phyloP scores from a whole-genome alignment of 1,140 invertebrate genomes.

The Heliconius congener region DNA sequence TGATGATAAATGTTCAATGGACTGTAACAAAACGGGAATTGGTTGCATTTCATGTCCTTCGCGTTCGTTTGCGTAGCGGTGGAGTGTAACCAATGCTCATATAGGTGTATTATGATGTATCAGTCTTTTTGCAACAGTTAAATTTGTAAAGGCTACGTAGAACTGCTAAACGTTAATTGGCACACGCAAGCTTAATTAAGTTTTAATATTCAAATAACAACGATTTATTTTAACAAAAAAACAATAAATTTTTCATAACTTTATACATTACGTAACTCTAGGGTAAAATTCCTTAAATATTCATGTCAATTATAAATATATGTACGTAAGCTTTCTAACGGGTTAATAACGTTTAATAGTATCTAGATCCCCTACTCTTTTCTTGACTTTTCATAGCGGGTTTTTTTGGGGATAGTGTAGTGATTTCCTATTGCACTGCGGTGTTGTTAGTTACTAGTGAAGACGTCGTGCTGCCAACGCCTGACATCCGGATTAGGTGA shows the following conservation, averaged over 20 bases:
- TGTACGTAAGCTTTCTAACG: too few species aligned
- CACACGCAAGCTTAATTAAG: not conserved
- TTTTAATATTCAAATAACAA: not conserved
- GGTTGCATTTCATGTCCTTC: not conserved
- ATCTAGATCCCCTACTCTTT: not conserved
- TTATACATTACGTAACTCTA: too few species aligned
- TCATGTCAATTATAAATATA: too few species aligned
- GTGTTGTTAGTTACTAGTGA: too few species aligned
- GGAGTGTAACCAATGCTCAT: not conserved
- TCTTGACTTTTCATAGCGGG: too few species aligned
- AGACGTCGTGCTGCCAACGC: too few species aligned
- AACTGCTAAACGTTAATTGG: not conserved
- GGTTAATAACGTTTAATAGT: not conserved
- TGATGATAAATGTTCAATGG: not conserved
- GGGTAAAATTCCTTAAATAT: too few species aligned
- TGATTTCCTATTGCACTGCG: too few species aligned
- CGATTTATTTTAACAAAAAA: too few species aligned
- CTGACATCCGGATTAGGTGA: too few species aligned
- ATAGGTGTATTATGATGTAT: not conserved
- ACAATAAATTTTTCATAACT: too few species aligned
- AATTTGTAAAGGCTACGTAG: not conserved
- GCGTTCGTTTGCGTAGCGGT: not conserved
- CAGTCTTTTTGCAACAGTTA: not conserved
- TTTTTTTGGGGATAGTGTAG: too few species aligned
- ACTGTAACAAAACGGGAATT: not conserved